These are phyloP conservation scores for Gobio gobio DNA, from an alignment of 2,113 vertebrate species.

Conservation along the genomic window DNA sequence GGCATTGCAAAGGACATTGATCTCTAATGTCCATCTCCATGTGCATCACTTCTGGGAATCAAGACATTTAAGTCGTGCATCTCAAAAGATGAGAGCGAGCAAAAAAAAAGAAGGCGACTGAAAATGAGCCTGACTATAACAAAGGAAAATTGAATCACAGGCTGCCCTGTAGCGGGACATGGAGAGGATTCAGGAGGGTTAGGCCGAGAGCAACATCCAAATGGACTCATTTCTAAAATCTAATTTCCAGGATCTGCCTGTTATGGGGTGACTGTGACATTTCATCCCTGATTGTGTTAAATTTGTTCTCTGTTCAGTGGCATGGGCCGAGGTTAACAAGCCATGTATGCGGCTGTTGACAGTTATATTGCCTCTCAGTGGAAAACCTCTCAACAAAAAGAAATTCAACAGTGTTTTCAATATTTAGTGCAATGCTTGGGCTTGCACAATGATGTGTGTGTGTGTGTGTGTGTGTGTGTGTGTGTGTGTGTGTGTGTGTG, in stretches of 20 bases:
- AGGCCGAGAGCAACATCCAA: slow-evolving; percentile 45
- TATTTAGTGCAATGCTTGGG: background rate
- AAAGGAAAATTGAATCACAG: slow-evolving; percentile 41
- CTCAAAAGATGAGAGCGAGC: background rate
- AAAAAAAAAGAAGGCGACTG: slow-evolving; percentile 1
- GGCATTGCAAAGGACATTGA: background rate
- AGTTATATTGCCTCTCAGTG: slow-evolving; percentile 24
- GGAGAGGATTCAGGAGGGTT: slow-evolving; percentile 14
- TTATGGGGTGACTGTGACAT: slow-evolving; percentile 50
- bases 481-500: too few relatives aligned
- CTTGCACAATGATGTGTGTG: background rate
- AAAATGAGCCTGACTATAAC: slow-evolving; percentile 8
- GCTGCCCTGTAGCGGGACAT: slow-evolving; percentile 25
- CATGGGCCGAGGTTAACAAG: slow-evolving; percentile 32
- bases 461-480: too few relatives aligned
- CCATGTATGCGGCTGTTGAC: slow-evolving; percentile 14
- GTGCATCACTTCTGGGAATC: slow-evolving; percentile 4
- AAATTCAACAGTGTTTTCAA: background rate
- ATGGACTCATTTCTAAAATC: slow-evolving; percentile 51
- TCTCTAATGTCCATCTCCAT: background rate
- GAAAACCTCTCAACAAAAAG: background rate
- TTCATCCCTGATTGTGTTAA: slow-evolving; percentile 55
- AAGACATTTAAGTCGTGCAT: background rate
- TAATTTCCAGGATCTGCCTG: slow-evolving; percentile 45
- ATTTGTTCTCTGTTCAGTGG: slow-evolving; percentile 39